These are phyloP conservation scores for Drosophila chauvacae DNA, from an alignment of 1,140 invertebrate species.

Conservation along the genomic window DNA sequence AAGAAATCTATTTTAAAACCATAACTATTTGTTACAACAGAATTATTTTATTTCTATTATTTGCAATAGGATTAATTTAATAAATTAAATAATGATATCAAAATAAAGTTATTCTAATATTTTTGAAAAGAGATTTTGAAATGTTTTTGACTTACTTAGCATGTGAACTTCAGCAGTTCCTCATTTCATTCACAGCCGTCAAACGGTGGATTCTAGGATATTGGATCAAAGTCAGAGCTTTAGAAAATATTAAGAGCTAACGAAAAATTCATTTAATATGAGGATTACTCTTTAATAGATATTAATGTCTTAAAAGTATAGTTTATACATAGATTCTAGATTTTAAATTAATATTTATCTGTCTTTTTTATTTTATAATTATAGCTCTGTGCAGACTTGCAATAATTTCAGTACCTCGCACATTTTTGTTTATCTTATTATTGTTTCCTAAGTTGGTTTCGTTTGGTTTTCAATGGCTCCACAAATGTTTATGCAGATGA, in stretches of 20 bases:
- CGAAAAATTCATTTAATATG: neutral
- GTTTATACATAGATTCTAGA: neutral
- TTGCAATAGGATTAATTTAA: neutral
- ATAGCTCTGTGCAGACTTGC: no score
- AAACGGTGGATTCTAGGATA: neutral
- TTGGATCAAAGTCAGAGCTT: neutral
- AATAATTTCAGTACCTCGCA: neutral
- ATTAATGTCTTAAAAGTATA: neutral
- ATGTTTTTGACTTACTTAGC: neutral
- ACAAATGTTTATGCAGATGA: slow-evolving; percentile 82
- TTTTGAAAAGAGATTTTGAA: neutral
- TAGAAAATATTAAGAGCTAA: neutral
- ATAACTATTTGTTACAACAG: neutral
- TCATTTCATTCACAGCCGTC: neutral
- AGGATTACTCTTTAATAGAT: neutral
- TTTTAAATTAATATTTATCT: no score
- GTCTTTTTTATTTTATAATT: no score
- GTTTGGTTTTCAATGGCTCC: slow-evolving; percentile 78
- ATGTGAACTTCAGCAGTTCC: neutral
- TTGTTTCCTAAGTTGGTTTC: slow-evolving; percentile 47
- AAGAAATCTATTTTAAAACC: neutral
- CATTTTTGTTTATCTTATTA: slow-evolving; percentile 54
- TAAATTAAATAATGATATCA: no score
- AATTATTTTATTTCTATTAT: neutral
- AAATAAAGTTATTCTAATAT: no score